Evolutionary conservation across 2,797 vertebrate species (phyloP), one percentile per base, ranked within the genome.

Genomic region (Anas flavirostris): DNA sequence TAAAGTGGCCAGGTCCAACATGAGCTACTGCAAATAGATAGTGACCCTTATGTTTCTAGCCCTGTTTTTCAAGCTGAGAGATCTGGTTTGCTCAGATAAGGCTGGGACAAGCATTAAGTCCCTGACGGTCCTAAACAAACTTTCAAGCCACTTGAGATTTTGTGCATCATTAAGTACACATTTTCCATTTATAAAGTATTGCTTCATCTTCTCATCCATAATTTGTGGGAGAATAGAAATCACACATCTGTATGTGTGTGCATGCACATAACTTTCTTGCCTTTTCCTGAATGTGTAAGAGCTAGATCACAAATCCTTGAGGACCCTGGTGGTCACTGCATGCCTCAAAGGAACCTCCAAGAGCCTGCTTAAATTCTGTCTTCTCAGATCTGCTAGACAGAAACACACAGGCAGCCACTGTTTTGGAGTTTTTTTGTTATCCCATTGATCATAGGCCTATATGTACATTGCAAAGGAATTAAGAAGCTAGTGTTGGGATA

Each of bases 71-170:
- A 83, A 72, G 10, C n/a, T 1, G 5, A 68, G 53, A 83, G 25
- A 29, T 33, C 8, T 55, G 25, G 29, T 81, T 88, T 91, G 4
- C 29, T 68, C 44, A 88, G 53, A 62, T 41, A 92, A 88, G 43
- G 31, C 5, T 31, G 63, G 18, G 22, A 64, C 41, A 35, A 78
- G 29, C 17, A 78, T 13, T 18, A 89, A 90, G 53, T 66, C 53
- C 5, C 25, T 55, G 21, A 5, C 72, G 26, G 37, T 43, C 53
- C 50, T 68, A 89, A 94, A 83, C 25, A 92, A 91, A 66, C 37
- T 53, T 80, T 68, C 41, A 77, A 87, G 13, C 16, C 31, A 78
- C 82, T 91, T 81, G 46, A 83, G 55, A 69, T 55, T 90, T 92
- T 83, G 33, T 46, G 72, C 12, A 19, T 62, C 33, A 33, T 48